Evolutionary conservation across 2,888 invertebrate species (phyloP).

Genomic region (Spodoptera picta): DNA sequence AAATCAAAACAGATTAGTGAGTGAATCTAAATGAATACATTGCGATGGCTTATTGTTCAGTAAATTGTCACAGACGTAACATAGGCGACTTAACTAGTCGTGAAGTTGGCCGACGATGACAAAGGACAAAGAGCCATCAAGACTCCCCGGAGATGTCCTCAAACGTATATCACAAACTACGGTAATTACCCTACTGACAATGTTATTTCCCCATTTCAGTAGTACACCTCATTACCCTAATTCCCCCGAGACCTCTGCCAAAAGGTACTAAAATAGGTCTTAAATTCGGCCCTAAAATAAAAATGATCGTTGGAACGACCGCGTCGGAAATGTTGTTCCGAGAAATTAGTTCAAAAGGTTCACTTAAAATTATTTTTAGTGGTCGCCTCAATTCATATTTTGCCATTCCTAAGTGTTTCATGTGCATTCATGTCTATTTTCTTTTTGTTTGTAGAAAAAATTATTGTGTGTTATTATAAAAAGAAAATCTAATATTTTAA

Average conservation of each 20-base stretch:
- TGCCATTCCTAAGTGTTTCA: constrained; percentile 1
- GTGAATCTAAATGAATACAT: too few relatives aligned
- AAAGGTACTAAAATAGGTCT: constrained; percentile 28
- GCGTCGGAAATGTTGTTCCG: constrained; percentile 15
- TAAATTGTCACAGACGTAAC: neutral
- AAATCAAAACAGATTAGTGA: too few relatives aligned
- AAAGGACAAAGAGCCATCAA: constrained; percentile 10
- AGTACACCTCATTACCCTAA: constrained; percentile 26
- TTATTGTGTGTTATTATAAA: too few relatives aligned
- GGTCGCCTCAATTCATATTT: constrained; percentile 12
- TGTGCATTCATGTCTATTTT: too few relatives aligned
- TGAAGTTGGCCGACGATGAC: constrained; percentile 6
- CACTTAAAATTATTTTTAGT: constrained; percentile 24
- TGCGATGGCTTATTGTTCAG: neutral
- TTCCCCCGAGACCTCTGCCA: constrained; percentile 16
- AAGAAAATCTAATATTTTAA: too few relatives aligned
- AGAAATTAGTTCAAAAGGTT: constrained; percentile 24
- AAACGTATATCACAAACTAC: constrained; percentile 30
- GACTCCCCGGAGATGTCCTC: constrained; percentile 16
- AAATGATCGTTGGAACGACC: constrained; percentile 19
- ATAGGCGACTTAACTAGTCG: neutral
- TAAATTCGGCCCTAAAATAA: constrained; percentile 34
- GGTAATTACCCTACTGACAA: constrained; percentile 26
- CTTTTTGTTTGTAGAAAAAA: too few relatives aligned
- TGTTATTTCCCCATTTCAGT: constrained; percentile 15